phyloP scores from a whole-genome alignment of 2,797 vertebrate species.

The Clarias platycephalus region DNA sequence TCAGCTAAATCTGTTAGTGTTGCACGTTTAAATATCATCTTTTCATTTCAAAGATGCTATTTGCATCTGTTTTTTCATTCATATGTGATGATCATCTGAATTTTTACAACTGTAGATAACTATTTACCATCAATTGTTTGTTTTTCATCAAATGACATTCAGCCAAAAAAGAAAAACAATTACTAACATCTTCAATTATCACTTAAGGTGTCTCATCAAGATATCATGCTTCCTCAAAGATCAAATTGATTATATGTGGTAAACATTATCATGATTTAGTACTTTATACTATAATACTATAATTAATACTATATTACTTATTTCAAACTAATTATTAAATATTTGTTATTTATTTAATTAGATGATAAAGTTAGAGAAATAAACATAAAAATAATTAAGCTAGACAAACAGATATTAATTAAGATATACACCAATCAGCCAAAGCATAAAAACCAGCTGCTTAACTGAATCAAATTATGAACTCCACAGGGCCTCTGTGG shows the following conservation, averaged over 20 bases:
- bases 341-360: background rate
- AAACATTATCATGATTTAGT: background rate
- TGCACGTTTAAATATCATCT: background rate
- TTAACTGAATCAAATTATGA: too few species aligned
- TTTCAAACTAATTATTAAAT: too few species aligned
- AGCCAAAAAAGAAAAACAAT: background rate
- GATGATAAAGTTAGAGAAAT: background rate
- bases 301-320: too few species aligned
- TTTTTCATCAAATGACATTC: background rate
- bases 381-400: background rate
- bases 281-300: background rate
- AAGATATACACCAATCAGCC: background rate
- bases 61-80: background rate
- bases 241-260: background rate
- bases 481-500: too few species aligned
- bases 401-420: background rate
- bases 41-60: background rate
- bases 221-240: background rate
- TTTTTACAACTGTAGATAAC: background rate
- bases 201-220: background rate
- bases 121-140: background rate
- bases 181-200: background rate
- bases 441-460: background rate
- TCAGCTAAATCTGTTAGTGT: background rate
- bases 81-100: background rate